phyloP scores from a whole-genome alignment of 30 jellyfish, hydroid and myxozoan genomes.

The Clytia hemisphaerica region DNA sequence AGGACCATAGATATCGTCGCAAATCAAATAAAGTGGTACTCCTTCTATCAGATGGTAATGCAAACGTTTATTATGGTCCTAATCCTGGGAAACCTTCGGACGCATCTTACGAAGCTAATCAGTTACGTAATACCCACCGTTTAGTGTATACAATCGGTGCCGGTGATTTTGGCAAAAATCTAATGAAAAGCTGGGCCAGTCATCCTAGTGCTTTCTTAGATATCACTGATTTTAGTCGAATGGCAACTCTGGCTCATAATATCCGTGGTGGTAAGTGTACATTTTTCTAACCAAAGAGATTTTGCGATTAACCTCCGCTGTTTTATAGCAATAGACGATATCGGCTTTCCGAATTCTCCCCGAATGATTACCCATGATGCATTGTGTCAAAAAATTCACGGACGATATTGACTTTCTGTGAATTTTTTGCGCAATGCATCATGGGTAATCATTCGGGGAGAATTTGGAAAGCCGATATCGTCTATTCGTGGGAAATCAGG shows the following conservation, averaged over 20 bases:
- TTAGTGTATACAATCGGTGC: constrained; percentile 77
- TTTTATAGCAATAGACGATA: not conserved
- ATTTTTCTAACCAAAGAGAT: not conserved
- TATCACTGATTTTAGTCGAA: constrained; percentile 46
- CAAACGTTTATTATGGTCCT: constrained; percentile 34
- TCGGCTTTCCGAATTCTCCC: too few relatives aligned
- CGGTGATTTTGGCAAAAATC: constrained; percentile 28
- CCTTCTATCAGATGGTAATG: constrained; percentile 78
- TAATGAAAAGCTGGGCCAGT: constrained; percentile 65
- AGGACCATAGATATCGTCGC: constrained; percentile 29
- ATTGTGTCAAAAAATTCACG: too few relatives aligned
- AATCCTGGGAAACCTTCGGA: constrained; percentile 21
- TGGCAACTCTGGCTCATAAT: constrained; percentile 60
- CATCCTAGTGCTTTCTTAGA: constrained; percentile 57
- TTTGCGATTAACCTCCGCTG: not conserved
- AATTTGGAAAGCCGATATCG: too few relatives aligned
- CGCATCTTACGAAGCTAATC: constrained; percentile 42
- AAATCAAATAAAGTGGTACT: constrained; percentile 74
- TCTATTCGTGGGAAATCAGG: too few relatives aligned
- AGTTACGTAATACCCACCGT: constrained; percentile 23
- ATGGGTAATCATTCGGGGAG: too few relatives aligned
- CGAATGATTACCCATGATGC: too few relatives aligned
- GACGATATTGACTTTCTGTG: too few relatives aligned
- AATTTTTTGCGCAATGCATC: too few relatives aligned
- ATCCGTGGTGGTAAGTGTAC: constrained; percentile 84